Evolutionary conservation across 1,140 invertebrate species (phyloP).

Genomic region (Platyscapa corneri): DNA sequence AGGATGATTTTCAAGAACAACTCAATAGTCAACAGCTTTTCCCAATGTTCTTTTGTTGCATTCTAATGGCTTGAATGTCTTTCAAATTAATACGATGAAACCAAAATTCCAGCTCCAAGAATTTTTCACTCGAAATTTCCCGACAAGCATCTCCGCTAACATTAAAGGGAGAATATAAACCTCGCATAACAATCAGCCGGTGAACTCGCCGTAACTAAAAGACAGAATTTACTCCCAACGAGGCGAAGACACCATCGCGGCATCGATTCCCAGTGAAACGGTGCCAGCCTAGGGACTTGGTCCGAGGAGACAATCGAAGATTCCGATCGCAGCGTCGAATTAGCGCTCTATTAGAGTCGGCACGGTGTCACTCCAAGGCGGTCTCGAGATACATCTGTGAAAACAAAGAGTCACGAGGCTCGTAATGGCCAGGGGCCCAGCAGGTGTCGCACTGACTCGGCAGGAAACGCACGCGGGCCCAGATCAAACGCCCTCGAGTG

Average conservation of each 20-base stretch:
- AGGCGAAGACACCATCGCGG: background rate
- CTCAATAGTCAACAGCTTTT: no score
- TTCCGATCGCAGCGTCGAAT: background rate
- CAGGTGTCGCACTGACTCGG: constrained; percentile 38
- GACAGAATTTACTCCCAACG: background rate
- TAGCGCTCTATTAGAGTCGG: constrained; percentile 2
- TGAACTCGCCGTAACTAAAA: background rate
- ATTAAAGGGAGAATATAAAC: background rate
- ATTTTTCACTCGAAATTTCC: background rate
- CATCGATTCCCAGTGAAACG: background rate
- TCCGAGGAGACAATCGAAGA: background rate
- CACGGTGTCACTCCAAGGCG: background rate
- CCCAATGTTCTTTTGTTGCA: no score
- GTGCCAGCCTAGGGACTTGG: background rate
- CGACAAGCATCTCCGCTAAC: background rate
- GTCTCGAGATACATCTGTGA: background rate
- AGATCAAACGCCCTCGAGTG: constrained; percentile 12
- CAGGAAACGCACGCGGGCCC: background rate
- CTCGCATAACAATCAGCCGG: background rate
- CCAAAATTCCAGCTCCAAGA: background rate
- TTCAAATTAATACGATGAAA: background rate
- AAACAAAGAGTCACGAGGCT: constrained; percentile 30
- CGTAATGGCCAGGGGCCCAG: no score
- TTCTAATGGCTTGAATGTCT: no score
- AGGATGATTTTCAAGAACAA: no score